A percentile compares a stretch with the other conserved stretches of the same genome.
These are phyloP conservation scores for Apoda limacodes DNA, from an alignment of 2,888 invertebrate genomes.

Conservation along the genomic window DNA sequence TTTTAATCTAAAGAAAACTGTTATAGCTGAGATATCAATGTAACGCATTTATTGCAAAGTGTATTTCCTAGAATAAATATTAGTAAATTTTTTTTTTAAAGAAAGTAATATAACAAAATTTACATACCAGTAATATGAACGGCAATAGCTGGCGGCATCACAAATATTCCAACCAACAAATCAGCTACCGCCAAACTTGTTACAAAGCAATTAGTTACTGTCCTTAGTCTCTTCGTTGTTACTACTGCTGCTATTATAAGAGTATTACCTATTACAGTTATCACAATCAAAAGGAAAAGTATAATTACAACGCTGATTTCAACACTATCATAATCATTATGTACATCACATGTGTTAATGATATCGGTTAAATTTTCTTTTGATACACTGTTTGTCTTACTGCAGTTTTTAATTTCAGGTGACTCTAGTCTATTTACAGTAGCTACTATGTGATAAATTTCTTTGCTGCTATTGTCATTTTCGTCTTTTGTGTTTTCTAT, in stretches of 20 bases:
- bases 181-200: constrained; percentile 95
- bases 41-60: too few relatives aligned
- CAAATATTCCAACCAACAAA: constrained; percentile 91
- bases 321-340: constrained; percentile 39
- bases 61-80: too few relatives aligned
- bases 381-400: constrained; percentile 17
- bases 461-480: constrained; percentile 35
- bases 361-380: constrained; percentile 22
- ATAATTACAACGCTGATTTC: constrained; percentile 74
- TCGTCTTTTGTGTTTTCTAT: constrained; percentile 42
- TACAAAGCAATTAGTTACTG: constrained; percentile 96
- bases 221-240: constrained; percentile 86
- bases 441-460: constrained; percentile 36
- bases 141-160: constrained; percentile 96
- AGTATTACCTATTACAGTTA: constrained; percentile 87
- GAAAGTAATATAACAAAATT: too few relatives aligned
- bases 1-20: too few relatives aligned
- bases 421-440: constrained; percentile 19
- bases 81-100: too few relatives aligned
- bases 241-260: constrained; percentile 91
- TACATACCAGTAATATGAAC: constrained; percentile 84
- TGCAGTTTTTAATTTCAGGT: too few relatives aligned
- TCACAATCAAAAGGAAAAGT: constrained; percentile 75
- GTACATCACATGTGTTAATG: constrained; percentile 22
- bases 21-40: too few relatives aligned